Conservation (phyloP, 2,113 vertebrate species). For the Oncorhynchus kisutch region DNA sequence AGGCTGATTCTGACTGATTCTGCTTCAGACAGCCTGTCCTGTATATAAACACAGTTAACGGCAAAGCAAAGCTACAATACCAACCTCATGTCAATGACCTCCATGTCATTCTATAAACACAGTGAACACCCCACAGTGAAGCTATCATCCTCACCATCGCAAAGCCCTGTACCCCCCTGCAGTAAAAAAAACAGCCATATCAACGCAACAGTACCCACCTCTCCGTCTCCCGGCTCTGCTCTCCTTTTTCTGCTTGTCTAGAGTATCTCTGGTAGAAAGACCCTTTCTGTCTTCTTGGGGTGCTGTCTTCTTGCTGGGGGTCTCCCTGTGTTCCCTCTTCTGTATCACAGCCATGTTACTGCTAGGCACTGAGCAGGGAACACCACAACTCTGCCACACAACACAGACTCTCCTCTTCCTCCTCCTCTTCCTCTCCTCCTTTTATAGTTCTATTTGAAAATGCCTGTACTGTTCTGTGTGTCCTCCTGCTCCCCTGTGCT, state of each 20-base stretch:
- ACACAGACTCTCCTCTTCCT: slow-evolving; percentile 15
- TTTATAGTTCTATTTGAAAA: slow-evolving; percentile 61
- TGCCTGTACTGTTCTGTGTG: slow-evolving; percentile 32
- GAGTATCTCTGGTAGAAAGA: slow-evolving; percentile 35
- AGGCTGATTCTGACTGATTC: slow-evolving; percentile 15
- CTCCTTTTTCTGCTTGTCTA: slow-evolving; percentile 36
- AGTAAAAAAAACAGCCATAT: background rate
- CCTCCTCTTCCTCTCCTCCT: no score
- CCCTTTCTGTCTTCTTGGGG: slow-evolving; percentile 16
- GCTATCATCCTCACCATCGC: background rate
- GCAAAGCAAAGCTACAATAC: slow-evolving; percentile 12
- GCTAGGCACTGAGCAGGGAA: slow-evolving; percentile 52
- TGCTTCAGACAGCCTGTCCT: background rate
- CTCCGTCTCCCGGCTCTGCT: slow-evolving; percentile 9
- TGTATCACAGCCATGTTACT: slow-evolving; percentile 63
- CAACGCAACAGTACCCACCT: slow-evolving; percentile 46
- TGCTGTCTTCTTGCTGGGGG: slow-evolving; percentile 38
- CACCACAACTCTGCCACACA: slow-evolving; percentile 44
- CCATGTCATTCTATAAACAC: background rate
- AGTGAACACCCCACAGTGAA: no score
- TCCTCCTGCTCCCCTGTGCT: slow-evolving; percentile 39
- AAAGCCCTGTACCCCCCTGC: slow-evolving; percentile 2
- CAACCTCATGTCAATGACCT: slow-evolving; percentile 36
- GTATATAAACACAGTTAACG: background rate
- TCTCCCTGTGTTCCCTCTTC: slow-evolving; percentile 54